Conservation (phyloP, 1,140 invertebrate genomes). For the Bombus superbus region DNA sequence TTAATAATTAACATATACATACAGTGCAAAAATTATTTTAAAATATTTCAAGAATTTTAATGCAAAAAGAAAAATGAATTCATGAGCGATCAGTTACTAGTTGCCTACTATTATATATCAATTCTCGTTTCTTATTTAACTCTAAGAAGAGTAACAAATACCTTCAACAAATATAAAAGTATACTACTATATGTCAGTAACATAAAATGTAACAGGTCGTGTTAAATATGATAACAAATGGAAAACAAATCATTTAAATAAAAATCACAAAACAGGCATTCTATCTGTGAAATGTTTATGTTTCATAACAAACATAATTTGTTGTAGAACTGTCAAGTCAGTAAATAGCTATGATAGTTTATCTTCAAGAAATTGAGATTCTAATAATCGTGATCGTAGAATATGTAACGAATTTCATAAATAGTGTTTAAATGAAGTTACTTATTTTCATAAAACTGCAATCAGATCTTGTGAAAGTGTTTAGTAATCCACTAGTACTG, state of each 20-base stretch:
- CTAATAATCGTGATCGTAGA: conserved; percentile 53
- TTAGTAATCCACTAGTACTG: conserved; percentile 43
- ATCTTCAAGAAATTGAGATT: conserved; percentile 55
- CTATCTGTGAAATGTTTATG: conserved; percentile 27
- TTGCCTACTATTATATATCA: conserved; percentile 35
- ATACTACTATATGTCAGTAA: conserved; percentile 61
- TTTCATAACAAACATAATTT: conserved; percentile 40
- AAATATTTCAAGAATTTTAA: conserved; percentile 16
- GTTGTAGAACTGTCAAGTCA: conserved; percentile 37
- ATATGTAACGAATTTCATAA: conserved; percentile 60
- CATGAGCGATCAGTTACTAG: conserved; percentile 28
- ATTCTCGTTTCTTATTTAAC: conserved; percentile 38
- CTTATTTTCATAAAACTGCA: conserved; percentile 30
- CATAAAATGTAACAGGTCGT: conserved; percentile 65
- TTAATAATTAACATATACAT: conserved; percentile 51
- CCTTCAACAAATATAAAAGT: conserved; percentile 65
- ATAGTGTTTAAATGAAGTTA: conserved; percentile 52
- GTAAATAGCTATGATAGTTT: conserved; percentile 56
- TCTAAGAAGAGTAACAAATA: conserved; percentile 55
- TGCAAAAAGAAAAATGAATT: conserved; percentile 25
- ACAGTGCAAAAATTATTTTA: conserved; percentile 35
- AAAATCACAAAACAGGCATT: conserved; percentile 60
- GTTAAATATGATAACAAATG: conserved; percentile 64
- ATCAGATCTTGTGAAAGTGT: conserved; percentile 52
- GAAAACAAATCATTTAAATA: conserved; percentile 61